Conservation (phyloP, 2,113 vertebrate genomes). For the Antechinus flavipes region DNA sequence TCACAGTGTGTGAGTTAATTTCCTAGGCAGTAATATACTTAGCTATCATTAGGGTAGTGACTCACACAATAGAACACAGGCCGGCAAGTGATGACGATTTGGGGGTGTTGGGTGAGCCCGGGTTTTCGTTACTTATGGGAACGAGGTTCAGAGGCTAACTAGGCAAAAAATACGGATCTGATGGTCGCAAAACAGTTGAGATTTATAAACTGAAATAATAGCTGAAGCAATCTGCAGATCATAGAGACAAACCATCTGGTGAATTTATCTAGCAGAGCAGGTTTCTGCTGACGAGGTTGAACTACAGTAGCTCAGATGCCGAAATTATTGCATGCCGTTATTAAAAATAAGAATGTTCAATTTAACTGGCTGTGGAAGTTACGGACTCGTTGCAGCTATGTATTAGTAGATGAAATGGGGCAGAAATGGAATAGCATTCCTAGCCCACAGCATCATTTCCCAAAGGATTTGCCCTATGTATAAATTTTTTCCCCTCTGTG, state of each 20-base stretch:
- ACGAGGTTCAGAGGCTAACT: constrained; percentile 68
- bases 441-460: neutral
- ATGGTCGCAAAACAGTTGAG: constrained; percentile 46
- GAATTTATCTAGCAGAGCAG: constrained; percentile 46
- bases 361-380: neutral
- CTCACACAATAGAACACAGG: constrained; percentile 65
- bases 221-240: neutral
- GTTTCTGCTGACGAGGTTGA: constrained; percentile 26
- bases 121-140: constrained; percentile 41
- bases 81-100: neutral
- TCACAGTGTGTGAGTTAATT: constrained; percentile 87
- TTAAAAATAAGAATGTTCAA: constrained; percentile 35
- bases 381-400: neutral
- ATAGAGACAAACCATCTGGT: constrained; percentile 67
- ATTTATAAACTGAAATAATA: constrained; percentile 58
- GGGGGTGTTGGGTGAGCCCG: accelerated
- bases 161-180: constrained; percentile 63
- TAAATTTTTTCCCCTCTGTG: neutral
- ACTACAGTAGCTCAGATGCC: constrained; percentile 36
- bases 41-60: constrained; percentile 73
- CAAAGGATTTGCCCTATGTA: neutral
- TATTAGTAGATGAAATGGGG: constrained; percentile 9
- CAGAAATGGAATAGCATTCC: neutral
- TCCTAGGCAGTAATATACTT: constrained; percentile 81
- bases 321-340: constrained; percentile 3